Evolutionary conservation across 2,797 vertebrate species (phyloP), one percentile per base, ranked within the genome.

Genomic region (Premnoplex brunnescens): DNA sequence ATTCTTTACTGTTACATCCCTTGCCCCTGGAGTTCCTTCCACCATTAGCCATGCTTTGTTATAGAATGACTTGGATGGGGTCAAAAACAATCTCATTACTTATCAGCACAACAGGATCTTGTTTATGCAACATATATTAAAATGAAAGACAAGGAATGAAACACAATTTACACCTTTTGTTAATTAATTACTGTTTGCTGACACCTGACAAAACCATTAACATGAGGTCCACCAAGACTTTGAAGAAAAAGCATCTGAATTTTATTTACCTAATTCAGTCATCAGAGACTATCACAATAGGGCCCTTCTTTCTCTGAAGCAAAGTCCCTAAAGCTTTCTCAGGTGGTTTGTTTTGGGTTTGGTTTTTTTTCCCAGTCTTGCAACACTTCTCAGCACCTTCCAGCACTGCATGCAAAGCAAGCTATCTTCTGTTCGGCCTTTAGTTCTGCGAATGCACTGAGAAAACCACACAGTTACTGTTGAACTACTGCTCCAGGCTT

Each of bases 181-280:
- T 73, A 69, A 68, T 10, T 67, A 52, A 68, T 10, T 67, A 52
- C 24, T 49, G 10, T 41, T 78, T 30, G 55, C 21, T 51, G 19
- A 20, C 18, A 79, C n/a, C 10, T 6, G 1, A 41, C 5, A 23
- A 13, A 62, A 26, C 26, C 5, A 5, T 20, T 28, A 83, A 75
- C 10, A 22, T 0, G 2, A 58, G 5, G 3, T 41, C 30, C 36
- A 78, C 19, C 6, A 16, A 52, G 12, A 15, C 54, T 72, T 41
- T 13, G 23, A 76, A 72, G 66, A 86, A 72, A 78, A 62, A 49
- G 1, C 9, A 84, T 48, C 48, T 55, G 23, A 34, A 76, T 56
- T 74, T 66, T 58, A 55, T 66, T 66, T 34, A 52, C 9, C 4
- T 3, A 14, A 14, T 89, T 73, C 26, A 58, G 54, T 32, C 41